Conservation (phyloP, 2,797 vertebrate genomes). For the Macropodus opercularis region DNA sequence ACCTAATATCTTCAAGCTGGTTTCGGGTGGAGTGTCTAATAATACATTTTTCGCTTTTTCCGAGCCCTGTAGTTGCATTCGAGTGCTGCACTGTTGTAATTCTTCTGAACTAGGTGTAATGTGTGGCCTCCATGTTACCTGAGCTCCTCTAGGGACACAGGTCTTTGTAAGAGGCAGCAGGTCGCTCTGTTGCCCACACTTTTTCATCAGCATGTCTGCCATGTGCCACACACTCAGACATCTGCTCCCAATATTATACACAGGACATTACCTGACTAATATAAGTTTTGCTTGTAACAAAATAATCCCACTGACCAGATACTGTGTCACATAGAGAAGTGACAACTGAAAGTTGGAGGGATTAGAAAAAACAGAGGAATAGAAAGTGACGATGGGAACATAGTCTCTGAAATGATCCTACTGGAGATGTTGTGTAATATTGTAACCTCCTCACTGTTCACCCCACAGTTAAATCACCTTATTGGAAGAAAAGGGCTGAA, state of each 20-base stretch:
- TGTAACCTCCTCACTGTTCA: constrained; percentile 33
- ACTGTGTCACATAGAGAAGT: constrained; percentile 51
- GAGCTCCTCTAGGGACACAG: constrained; percentile 68
- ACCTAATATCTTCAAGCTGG: constrained; percentile 75
- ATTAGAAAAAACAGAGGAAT: constrained; percentile 53
- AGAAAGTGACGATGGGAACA: constrained; percentile 57
- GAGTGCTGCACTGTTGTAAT: no score
- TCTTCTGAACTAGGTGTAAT: no score
- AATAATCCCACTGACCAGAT: constrained; percentile 19
- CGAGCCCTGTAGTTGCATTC: no score
- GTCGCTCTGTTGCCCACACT: constrained; percentile 46
- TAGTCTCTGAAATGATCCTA: constrained; percentile 28
- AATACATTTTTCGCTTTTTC: constrained; percentile 44
- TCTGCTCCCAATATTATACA: constrained; percentile 13
- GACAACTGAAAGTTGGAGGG: constrained; percentile 44
- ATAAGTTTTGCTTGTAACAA: constrained; percentile 16
- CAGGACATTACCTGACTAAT: constrained; percentile 32
- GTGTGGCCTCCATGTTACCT: constrained; percentile 54
- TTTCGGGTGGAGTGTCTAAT: constrained; percentile 60
- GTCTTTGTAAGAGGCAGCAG: constrained; percentile 54
- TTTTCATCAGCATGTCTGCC: constrained; percentile 67
- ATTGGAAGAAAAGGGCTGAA: constrained; percentile 20
- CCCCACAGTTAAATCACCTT: constrained; percentile 45
- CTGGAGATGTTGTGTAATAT: constrained; percentile 60
- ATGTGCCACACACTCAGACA: constrained; percentile 41